phyloP scores from a whole-genome alignment of 2,888 invertebrate genomes.

The Cataglyphis rosenhaueri region DNA sequence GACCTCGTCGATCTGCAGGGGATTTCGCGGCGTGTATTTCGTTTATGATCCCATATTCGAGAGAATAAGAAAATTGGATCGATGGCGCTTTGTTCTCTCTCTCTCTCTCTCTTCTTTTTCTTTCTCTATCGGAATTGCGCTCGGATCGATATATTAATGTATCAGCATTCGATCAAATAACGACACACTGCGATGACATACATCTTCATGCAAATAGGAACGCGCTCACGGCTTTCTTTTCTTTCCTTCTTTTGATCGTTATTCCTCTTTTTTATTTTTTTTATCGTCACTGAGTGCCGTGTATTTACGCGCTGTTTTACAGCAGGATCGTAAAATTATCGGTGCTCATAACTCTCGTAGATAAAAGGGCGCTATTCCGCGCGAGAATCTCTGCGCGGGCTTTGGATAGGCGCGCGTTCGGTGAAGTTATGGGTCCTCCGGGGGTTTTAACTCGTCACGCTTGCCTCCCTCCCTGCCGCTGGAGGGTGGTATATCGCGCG shows the following conservation, averaged over 20 bases:
- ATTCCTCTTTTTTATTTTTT: not conserved
- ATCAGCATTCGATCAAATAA: slow-evolving; percentile 1
- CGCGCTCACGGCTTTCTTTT: not conserved
- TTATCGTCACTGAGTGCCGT: slow-evolving; percentile 27
- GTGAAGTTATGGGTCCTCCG: slow-evolving; percentile 48
- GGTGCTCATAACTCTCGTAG: slow-evolving; percentile 53
- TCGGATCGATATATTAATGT: slow-evolving; percentile 31
- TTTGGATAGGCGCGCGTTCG: slow-evolving; percentile 47
- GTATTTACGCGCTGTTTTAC: slow-evolving; percentile 53
- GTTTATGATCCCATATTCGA: slow-evolving; percentile 25
- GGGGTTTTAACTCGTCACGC: slow-evolving; percentile 51
- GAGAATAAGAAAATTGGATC: slow-evolving; percentile 46
- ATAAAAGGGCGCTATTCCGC: slow-evolving; percentile 50
- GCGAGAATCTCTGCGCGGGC: slow-evolving; percentile 38
- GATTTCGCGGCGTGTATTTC: slow-evolving; percentile 26
- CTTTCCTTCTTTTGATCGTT: not conserved
- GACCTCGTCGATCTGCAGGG: slow-evolving; percentile 20
- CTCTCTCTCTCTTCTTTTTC: not conserved
- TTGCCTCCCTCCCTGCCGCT: not conserved
- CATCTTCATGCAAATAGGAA: not conserved
- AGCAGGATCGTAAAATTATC: slow-evolving; percentile 48
- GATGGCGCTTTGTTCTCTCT: not conserved
- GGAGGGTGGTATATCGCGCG: slow-evolving; percentile 16
- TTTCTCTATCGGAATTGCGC: not conserved
- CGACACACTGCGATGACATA: not conserved